Percentiles rank a stretch among this genome's conserved stretches.
phyloP scores from a whole-genome alignment of 2,797 vertebrate species.

The Phrynocephalus vlangalii region DNA sequence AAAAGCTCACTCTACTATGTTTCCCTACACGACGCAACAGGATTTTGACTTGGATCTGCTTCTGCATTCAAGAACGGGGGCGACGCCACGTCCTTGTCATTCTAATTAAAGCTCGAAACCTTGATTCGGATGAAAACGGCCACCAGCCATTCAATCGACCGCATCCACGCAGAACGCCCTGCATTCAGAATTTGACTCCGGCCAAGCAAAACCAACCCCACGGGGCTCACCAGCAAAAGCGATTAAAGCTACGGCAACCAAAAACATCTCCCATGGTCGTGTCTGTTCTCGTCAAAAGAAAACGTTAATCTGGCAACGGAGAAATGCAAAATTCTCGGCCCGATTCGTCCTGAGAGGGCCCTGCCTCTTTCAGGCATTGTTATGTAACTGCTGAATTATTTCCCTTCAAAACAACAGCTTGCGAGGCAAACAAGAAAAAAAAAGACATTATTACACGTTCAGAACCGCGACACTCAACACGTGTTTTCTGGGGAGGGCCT shows the following conservation, averaged over 20 bases:
- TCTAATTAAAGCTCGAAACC: neutral
- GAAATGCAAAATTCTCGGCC: conserved; percentile 4
- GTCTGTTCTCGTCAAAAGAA: neutral
- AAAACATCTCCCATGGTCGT: neutral
- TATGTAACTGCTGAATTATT: conserved; percentile 48
- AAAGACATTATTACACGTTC: conserved; percentile 45
- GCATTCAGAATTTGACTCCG: neutral
- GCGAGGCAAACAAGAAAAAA: conserved; percentile 71
- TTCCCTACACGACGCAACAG: too few species aligned
- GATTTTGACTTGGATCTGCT: neutral
- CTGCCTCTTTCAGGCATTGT: conserved; percentile 37
- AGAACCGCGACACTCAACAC: conserved; percentile 63
- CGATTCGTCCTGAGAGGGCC: conserved; percentile 30
- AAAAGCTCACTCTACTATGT: too few species aligned
- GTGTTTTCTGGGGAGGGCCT: conserved; percentile 76
- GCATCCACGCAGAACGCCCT: neutral
- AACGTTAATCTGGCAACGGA: conserved; percentile 9
- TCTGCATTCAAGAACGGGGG: conserved; percentile 1
- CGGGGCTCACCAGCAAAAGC: neutral
- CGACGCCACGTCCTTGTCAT: neutral
- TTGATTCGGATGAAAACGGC: neutral
- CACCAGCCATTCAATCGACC: neutral
- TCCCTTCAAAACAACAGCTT: conserved; percentile 74
- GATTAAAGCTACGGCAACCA: neutral
- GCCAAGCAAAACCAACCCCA: neutral